Base-by-base conservation (phyloP, 2,113 vertebrate genomes). In the Triplophysa dalaica region DNA sequence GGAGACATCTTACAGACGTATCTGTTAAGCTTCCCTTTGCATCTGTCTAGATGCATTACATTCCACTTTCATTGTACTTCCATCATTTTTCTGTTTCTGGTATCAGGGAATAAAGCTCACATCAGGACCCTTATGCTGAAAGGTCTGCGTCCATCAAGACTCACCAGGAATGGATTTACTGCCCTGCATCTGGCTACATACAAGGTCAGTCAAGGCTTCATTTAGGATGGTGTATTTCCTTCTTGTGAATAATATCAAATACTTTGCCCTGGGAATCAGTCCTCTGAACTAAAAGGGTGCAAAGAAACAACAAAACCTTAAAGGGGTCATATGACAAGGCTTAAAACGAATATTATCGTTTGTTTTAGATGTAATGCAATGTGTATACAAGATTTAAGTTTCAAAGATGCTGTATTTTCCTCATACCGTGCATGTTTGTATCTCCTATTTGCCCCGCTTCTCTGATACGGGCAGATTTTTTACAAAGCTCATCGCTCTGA, bases 101-200 rank as follows among this genome's bases (percentile, higher is more conserved):
- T 21, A 75, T 7, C 85, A 98, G 97, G 96, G 54, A 98, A 93
- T 87, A 97, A 96, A 81, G 90, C 89, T 0, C 96, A 98, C 41
- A 91, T 97, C 64, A 91, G 94, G 77, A 93, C 93, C 1, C 91
- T 98, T 19, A 95, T 97, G 91, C 89, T 96, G 43, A 98, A 97
- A 90, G 97, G 97, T 17, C 89, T 98, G 63, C 94, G 95, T n/a
- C 95, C 96, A 0, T 97, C 96, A 56, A 91, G 95, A 16, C 88
- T 98, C 69, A 96, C 94, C 2, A 94, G 93, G 82, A 97, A 98
- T 67, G 96, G 96, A 68, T 98, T 98, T 89, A 98, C 96, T 72
- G 96, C 97, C 1, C 92, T 98, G 50, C 96, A 98, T 72, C 86
- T 98, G 73, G 95, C 96, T 68, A 93, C 94, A 67, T 98, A 96